A percentile compares a stretch with the other conserved stretches of the same genome.
Conservation (phyloP, 1,140 invertebrate genomes). For the Orius laevigatus region DNA sequence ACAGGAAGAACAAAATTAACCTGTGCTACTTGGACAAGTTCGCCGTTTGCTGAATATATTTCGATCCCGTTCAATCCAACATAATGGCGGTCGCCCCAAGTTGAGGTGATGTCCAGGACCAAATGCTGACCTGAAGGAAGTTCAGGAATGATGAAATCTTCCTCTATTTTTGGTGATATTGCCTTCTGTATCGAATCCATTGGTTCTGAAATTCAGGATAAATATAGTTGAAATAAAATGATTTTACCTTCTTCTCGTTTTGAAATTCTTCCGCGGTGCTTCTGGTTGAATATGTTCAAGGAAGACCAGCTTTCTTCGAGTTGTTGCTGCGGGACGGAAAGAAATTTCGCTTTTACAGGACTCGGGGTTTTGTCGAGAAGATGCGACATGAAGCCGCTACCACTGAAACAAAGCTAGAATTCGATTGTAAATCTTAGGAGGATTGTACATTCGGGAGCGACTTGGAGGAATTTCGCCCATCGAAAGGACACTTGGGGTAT, state of each 20-base stretch:
- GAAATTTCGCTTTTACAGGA: slow-evolving; percentile 1
- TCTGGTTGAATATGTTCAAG: slow-evolving; percentile 22
- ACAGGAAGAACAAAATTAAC: no score
- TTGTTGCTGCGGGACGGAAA: slow-evolving; percentile 14
- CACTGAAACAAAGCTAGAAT: slow-evolving; percentile 5
- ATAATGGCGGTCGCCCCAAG: slow-evolving; percentile 71
- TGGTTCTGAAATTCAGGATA: background rate
- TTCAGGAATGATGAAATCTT: slow-evolving; percentile 44
- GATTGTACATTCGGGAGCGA: slow-evolving; percentile 1
- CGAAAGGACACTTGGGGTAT: background rate
- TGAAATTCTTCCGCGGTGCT: slow-evolving; percentile 22
- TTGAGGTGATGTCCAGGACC: slow-evolving; percentile 50
- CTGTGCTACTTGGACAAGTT: slow-evolving; percentile 35
- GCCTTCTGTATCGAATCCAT: background rate
- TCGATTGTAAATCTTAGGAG: background rate
- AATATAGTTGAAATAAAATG: background rate
- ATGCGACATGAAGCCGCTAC: slow-evolving; percentile 2
- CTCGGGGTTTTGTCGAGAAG: slow-evolving; percentile 4
- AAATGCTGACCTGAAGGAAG: slow-evolving; percentile 48
- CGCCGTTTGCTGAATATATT: slow-evolving; percentile 48
- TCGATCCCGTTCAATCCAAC: slow-evolving; percentile 68
- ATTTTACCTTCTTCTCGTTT: slow-evolving; percentile 5
- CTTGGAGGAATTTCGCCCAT: background rate
- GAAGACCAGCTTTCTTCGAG: slow-evolving; percentile 24
- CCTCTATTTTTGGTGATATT: background rate